Conservation (phyloP, 2,797 vertebrate species). For the Phataginus tetradactyla region DNA sequence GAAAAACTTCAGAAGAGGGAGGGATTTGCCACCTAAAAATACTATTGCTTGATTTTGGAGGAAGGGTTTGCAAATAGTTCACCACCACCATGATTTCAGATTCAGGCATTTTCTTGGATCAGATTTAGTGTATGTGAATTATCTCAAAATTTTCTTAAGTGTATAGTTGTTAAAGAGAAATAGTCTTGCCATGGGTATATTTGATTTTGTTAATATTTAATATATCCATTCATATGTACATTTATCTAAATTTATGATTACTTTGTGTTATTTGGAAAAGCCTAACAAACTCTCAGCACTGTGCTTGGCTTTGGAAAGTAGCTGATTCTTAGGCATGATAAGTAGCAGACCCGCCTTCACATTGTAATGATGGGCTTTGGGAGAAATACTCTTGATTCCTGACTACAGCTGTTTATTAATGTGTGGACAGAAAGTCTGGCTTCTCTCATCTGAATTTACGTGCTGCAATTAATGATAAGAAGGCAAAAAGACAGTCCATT, state of each 20-base stretch:
- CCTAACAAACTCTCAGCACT: background rate
- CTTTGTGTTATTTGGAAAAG: slow-evolving; percentile 29
- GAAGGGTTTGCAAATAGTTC: background rate
- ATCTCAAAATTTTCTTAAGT: background rate
- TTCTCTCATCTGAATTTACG: background rate
- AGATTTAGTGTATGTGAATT: slow-evolving; percentile 5
- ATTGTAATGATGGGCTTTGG: background rate
- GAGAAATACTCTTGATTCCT: background rate
- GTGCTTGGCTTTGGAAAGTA: background rate
- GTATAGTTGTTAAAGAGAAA: slow-evolving; percentile 24
- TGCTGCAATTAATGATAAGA: background rate
- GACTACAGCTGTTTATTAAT: background rate
- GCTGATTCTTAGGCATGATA: background rate
- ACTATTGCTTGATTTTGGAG: background rate
- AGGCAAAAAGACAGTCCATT: background rate
- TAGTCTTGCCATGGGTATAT: background rate
- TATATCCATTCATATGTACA: background rate
- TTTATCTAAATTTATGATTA: slow-evolving; percentile 11
- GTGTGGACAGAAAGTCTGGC: background rate
- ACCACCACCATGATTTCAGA: slow-evolving; percentile 29
- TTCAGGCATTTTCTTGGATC: slow-evolving; percentile 21
- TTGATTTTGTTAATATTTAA: slow-evolving; percentile 25
- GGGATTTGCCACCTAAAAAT: background rate
- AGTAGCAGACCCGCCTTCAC: background rate
- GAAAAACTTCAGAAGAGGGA: slow-evolving; percentile 26